A percentile compares a stretch with the other conserved stretches of the same genome.
phyloP scores from a whole-genome alignment of 2,888 invertebrate species.

The Pandemis corylana region DNA sequence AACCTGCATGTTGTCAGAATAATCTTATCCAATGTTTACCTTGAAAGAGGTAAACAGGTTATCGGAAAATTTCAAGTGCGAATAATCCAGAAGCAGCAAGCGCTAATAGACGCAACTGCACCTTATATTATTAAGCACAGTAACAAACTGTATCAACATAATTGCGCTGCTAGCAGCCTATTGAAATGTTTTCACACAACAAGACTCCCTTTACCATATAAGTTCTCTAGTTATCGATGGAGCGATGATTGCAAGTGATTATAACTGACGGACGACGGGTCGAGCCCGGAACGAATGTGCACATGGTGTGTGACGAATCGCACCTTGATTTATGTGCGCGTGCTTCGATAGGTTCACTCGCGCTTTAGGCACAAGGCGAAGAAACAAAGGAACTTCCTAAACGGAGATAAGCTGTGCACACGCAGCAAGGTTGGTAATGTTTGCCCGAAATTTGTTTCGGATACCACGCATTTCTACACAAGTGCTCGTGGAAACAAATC shows the following conservation, averaged over 20 bases:
- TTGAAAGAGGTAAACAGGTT: background rate
- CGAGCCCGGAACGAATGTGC: slow-evolving; percentile 65
- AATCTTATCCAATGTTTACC: slow-evolving; percentile 7
- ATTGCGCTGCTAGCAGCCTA: slow-evolving; percentile 20
- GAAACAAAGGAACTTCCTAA: slow-evolving; percentile 34
- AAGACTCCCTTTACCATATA: slow-evolving; percentile 30
- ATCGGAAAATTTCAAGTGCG: background rate
- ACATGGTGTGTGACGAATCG: slow-evolving; percentile 64
- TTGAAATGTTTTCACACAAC: slow-evolving; percentile 33
- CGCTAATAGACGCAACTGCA: background rate
- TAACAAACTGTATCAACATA: slow-evolving; percentile 1
- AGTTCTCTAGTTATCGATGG: slow-evolving; percentile 56
- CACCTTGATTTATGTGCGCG: slow-evolving; percentile 56
- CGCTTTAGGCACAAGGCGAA: slow-evolving; percentile 31
- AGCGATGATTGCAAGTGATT: slow-evolving; percentile 55
- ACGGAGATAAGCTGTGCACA: slow-evolving; percentile 36
- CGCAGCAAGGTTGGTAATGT: slow-evolving; percentile 29
- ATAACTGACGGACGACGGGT: slow-evolving; percentile 53
- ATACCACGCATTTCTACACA: slow-evolving; percentile 4
- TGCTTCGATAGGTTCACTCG: slow-evolving; percentile 37
- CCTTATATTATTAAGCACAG: slow-evolving; percentile 3
- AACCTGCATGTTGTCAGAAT: background rate
- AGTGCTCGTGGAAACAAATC: background rate
- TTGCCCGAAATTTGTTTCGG: slow-evolving; percentile 22
- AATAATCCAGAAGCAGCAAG: slow-evolving; percentile 3